A percentile compares a stretch with the other conserved stretches of the same genome.
These are phyloP conservation scores for Trichopoda pennipes DNA, from an alignment of 2,888 invertebrate species.

Conservation along the genomic window DNA sequence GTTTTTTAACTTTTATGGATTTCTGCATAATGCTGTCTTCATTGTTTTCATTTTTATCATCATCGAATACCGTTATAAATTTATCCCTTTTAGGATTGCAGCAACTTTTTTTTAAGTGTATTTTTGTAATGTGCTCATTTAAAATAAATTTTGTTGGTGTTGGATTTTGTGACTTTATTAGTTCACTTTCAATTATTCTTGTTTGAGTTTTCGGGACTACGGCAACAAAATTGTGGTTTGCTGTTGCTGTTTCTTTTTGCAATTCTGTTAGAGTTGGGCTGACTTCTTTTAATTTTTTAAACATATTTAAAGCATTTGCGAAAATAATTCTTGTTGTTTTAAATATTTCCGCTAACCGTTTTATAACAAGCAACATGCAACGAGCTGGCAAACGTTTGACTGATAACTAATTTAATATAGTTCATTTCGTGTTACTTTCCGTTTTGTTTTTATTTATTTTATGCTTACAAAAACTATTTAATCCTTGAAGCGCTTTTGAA, in stretches of 20 bases:
- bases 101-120: background rate
- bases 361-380: constrained; percentile 42
- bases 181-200: constrained; percentile 40
- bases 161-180: constrained; percentile 18
- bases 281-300: constrained; percentile 52
- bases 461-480: constrained; percentile 13
- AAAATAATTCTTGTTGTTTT: background rate
- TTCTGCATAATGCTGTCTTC: background rate
- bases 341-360: constrained; percentile 34
- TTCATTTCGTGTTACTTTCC: constrained; percentile 66
- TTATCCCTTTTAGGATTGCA: constrained; percentile 16
- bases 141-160: constrained; percentile 11
- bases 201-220: constrained; percentile 40
- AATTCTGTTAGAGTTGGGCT: constrained; percentile 41
- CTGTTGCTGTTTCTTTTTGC: background rate
- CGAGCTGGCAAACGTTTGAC: constrained; percentile 66
- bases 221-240: constrained; percentile 49
- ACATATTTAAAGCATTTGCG: constrained; percentile 33
- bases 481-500: constrained; percentile 27
- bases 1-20: background rate
- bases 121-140: background rate
- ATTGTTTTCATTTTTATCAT: background rate
- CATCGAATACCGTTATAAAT: constrained; percentile 3
- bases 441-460: constrained; percentile 41
- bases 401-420: constrained; percentile 67